Evolutionary conservation across 2,888 invertebrate genomes (phyloP).

Genomic region (Geophilus truncorum): DNA sequence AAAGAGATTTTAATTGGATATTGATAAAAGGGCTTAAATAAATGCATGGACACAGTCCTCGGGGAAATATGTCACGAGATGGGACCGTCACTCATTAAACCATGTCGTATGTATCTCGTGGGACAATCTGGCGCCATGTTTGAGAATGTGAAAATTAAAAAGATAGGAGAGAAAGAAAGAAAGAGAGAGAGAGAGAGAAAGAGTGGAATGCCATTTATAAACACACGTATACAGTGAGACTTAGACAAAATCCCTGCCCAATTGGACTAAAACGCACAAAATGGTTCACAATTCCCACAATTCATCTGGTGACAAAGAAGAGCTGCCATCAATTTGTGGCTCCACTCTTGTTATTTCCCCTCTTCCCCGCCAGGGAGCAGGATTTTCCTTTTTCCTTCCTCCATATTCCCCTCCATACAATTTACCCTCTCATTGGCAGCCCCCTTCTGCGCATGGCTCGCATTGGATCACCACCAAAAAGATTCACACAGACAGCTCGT

Average conservation of each 20-base stretch:
- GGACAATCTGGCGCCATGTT: background rate
- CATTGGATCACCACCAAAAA: background rate
- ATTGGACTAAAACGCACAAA: background rate
- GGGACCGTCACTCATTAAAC: background rate
- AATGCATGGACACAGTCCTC: background rate
- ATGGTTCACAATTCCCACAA: conserved; percentile 5
- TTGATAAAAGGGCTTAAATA: background rate
- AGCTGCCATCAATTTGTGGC: conserved; percentile 15
- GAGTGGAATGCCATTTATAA: background rate
- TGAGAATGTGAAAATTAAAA: background rate
- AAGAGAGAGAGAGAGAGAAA: no score
- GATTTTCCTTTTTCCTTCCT: conserved; percentile 17
- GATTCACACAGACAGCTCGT: background rate
- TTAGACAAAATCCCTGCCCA: background rate
- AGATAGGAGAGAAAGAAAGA: background rate
- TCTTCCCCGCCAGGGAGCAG: conserved; percentile 3
- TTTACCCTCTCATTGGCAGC: conserved; percentile 15
- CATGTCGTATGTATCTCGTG: background rate
- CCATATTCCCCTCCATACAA: conserved; percentile 15
- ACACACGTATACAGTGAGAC: background rate
- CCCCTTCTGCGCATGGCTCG: conserved; percentile 13
- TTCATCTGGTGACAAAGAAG: background rate
- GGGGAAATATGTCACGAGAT: background rate
- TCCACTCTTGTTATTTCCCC: conserved; percentile 15
- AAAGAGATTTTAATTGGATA: background rate